Evolutionary conservation across 1,140 invertebrate genomes (phyloP).

Genomic region (Hyphantria cunea): DNA sequence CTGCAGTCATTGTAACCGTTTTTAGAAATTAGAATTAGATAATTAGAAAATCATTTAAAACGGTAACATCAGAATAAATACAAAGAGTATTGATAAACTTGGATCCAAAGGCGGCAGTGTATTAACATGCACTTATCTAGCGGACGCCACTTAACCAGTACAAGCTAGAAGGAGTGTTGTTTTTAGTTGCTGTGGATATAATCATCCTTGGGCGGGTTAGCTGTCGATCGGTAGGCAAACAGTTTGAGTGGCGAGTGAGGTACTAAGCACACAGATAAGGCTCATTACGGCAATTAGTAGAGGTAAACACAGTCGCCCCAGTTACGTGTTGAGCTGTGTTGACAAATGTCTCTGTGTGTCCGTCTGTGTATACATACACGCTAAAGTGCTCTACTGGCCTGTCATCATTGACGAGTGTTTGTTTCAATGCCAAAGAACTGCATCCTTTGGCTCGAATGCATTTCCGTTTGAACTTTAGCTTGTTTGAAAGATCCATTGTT

Average conservation of each 20-base stretch:
- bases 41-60: too few relatives aligned
- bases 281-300: conserved; percentile 75
- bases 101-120: too few relatives aligned
- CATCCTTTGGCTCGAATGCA: too few relatives aligned
- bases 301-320: conserved; percentile 67
- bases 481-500: too few relatives aligned
- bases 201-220: conserved; percentile 55
- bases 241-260: conserved; percentile 49
- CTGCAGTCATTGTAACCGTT: too few relatives aligned
- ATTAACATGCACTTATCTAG: background rate
- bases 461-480: too few relatives aligned
- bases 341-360: conserved; percentile 36
- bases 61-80: too few relatives aligned
- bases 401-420: conserved; percentile 28
- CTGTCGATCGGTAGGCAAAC: conserved; percentile 66
- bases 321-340: conserved; percentile 45
- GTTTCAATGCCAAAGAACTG: conserved; percentile 11
- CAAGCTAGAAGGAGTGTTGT: conserved; percentile 24
- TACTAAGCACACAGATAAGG: conserved; percentile 66
- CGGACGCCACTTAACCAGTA: conserved; percentile 7
- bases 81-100: too few relatives aligned
- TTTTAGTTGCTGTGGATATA: conserved; percentile 39
- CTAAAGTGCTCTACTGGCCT: conserved; percentile 9
- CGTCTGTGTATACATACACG: conserved; percentile 14
- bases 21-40: too few relatives aligned